Base-by-base conservation (phyloP, 2,888 invertebrate genomes). In the Sisyra terminalis region DNA sequence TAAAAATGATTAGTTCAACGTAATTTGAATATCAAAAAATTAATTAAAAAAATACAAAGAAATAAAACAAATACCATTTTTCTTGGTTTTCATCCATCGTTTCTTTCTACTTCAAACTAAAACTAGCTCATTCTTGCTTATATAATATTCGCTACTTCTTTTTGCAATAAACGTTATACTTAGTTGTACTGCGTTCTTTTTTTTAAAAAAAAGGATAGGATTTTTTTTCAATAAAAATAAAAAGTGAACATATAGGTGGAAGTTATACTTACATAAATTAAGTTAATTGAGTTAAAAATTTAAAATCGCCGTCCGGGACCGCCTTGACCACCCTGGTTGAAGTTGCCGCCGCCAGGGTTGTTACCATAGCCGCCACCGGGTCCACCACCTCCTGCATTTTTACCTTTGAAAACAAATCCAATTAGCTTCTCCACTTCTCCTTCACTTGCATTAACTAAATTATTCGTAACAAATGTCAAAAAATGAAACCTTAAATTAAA, bases 281-380 rank as follows among this genome's bases (percentile, higher is more conserved):
- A 37, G 17, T 16, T 37, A 37, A 10, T 37, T 37, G 18, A 17
- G 16, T 18, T 3, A 37, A 16, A 5, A 37, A 6, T 37, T 53
- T 59, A 61, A 47, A 60, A 61, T 54, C 60, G 54, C 44, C 61
- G 53, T 45, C 64, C 63, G 11, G 61, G 58, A 13, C 59, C 61
- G 16, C 62, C 58, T 29, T 37, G 37, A 6, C 24, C 24, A 24
- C 55, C 44, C 4, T 50, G 54, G 51, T 60, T 59, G 39, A 58
- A 60, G 29, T 61, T 63, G 42, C 64, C 63, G 39, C 61, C 62
- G 39, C 60, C 61, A 43, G 62, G 63, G 17, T 61, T 60, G 39
- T 59, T 64, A 48, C 59, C 58, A 40, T 52, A 50, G 24, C 55
- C 55, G 46, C 57, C 63, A 44, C 63, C 67, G 45, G 62, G 64